Evolutionary conservation across 92 coral and sea anemone species (phyloP), one percentile per base, ranked within the genome.

Genomic region (Heteractis magnifica): DNA sequence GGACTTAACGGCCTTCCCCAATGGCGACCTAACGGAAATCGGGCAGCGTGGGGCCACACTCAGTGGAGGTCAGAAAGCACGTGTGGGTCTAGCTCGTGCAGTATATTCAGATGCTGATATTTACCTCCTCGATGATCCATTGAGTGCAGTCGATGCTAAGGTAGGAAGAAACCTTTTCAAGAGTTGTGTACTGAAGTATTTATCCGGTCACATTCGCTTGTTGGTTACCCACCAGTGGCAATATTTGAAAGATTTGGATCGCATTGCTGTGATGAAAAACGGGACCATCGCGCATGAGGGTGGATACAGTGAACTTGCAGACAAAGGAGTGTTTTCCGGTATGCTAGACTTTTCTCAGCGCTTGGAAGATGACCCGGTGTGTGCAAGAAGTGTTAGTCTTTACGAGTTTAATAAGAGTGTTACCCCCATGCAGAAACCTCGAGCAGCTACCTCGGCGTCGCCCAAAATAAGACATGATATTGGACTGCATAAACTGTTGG

Each of bases 31-130:
- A n/a, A 77, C 65, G 11, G 12, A 14, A 12, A 53, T 77, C 41
- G 80, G 80, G 4, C 80, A 77, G 21, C 64, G 80, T 52, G 80
- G 80, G 4, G 16, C 56, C 49, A 52, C 21, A 49, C 56, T 77
- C n/a, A 77, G 80, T 23, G 80, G 80, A n/a, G 80, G 80, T 77
- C 80, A 77, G 80, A 41, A 68, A 18, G 80, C 80, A 55, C 80
- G 80, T 52, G 65, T 77, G 6, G 41, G 65, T 52, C 20, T 77
- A 77, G 80, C 80, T 18, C 65, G 80, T 3, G 80, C 80, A 52
- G 64, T 77, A 51, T 77, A 77, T 18, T 52, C 80, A 52, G 80
- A 77, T 52, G 80, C 80, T 4, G 80, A 77, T 52, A 23, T 77
- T 49, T 77, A 4, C 34, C 56, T 77, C 21, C 15, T 77, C 49